These are phyloP conservation scores for Carassius gibelio DNA, from an alignment of 2,113 vertebrate species.

Conservation along the genomic window DNA sequence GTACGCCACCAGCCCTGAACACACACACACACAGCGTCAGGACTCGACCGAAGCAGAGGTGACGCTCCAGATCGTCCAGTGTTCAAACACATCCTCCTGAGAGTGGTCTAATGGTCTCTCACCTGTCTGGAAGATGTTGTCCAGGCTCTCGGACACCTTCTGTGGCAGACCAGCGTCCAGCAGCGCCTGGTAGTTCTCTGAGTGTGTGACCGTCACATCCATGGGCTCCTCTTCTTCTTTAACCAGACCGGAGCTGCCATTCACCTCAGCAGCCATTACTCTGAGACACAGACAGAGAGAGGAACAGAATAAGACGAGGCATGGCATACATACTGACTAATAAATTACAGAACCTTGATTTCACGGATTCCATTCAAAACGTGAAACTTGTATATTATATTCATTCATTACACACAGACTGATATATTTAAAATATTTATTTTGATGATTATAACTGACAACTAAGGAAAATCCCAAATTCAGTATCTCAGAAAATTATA, in stretches of 20 bases:
- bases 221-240: constrained; percentile 98
- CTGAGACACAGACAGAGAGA: constrained; percentile 37
- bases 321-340: too few species aligned
- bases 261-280: constrained; percentile 98
- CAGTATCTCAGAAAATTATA: too few species aligned
- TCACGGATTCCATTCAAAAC: too few species aligned
- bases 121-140: constrained; percentile 99
- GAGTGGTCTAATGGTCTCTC: constrained; percentile 48
- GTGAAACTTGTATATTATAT: too few species aligned
- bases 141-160: constrained; percentile 96
- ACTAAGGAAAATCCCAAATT: too few species aligned
- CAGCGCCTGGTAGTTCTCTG: constrained; percentile 95
- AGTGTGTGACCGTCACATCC: constrained; percentile 89
- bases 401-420: too few species aligned
- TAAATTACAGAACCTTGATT: too few species aligned
- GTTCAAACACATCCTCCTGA: too few species aligned
- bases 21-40: neutral
- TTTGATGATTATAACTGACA: too few species aligned
- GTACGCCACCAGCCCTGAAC: constrained; percentile 91
- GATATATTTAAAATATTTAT: too few species aligned
- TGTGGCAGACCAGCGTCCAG: constrained; percentile 93
- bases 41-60: neutral
- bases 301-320: too few species aligned
- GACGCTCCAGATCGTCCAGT: too few species aligned
- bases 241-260: constrained; percentile 91